Evolutionary conservation across 2,888 invertebrate genomes (phyloP).

Genomic region (Embidobia sp.): DNA sequence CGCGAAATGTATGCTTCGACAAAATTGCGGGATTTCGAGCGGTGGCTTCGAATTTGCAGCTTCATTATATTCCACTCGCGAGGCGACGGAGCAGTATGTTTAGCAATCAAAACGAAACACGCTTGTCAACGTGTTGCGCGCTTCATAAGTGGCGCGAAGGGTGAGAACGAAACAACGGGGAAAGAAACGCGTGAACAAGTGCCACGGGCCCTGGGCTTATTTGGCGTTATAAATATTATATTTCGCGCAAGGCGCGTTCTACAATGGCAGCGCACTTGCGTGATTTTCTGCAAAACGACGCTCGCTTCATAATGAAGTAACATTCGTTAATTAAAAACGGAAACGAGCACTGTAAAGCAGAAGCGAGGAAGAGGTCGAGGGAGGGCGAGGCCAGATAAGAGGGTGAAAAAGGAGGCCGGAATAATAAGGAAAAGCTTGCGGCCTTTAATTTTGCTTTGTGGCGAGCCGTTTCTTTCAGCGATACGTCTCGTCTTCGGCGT

Average conservation of each 20-base stretch:
- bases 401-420: constrained; percentile 12
- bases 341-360: constrained; percentile 23
- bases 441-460: constrained; percentile 47
- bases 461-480: constrained; percentile 40
- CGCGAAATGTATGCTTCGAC: constrained; percentile 40
- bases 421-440: constrained; percentile 43
- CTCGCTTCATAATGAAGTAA: constrained; percentile 36
- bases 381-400: constrained; percentile 7
- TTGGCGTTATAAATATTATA: constrained; percentile 56
- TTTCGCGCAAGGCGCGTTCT: constrained; percentile 39
- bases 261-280: constrained; percentile 32
- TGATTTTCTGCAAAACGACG: constrained; percentile 41
- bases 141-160: constrained; percentile 44
- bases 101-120: constrained; percentile 64
- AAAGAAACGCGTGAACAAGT: constrained; percentile 58
- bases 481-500: constrained; percentile 24
- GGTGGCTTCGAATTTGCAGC: constrained; percentile 42
- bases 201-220: constrained; percentile 37
- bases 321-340: constrained; percentile 60
- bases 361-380: background rate
- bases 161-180: constrained; percentile 45
- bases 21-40: constrained; percentile 47
- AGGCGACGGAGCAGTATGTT: constrained; percentile 30
- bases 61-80: constrained; percentile 62
- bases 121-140: constrained; percentile 62